Conservation (phyloP, 2,797 vertebrate genomes). For the Phrynocephalus guinanensis region DNA sequence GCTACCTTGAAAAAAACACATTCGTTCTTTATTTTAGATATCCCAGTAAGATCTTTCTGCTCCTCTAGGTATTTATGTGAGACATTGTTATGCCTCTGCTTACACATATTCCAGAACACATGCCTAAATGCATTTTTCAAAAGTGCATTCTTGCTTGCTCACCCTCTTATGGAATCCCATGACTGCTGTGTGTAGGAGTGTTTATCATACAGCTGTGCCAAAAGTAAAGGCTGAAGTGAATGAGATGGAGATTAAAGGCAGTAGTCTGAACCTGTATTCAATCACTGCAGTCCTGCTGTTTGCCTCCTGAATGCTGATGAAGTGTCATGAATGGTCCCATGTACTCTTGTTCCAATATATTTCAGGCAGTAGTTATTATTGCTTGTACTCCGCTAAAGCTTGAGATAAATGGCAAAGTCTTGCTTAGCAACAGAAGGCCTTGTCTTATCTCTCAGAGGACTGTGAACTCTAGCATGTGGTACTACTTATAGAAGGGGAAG, state of each 20-base stretch:
- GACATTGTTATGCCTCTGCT: background rate
- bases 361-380: slow-evolving; percentile 81
- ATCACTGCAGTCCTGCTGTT: slow-evolving; percentile 81
- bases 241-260: slow-evolving; percentile 91
- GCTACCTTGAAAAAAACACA: background rate
- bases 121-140: slow-evolving; percentile 18
- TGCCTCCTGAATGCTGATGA: slow-evolving; percentile 90
- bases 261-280: slow-evolving; percentile 88
- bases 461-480: slow-evolving; percentile 69
- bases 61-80: background rate
- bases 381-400: slow-evolving; percentile 78
- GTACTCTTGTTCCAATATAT: slow-evolving; percentile 81
- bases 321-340: slow-evolving; percentile 88
- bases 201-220: slow-evolving; percentile 90
- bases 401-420: slow-evolving; percentile 77
- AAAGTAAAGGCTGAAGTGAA: slow-evolving; percentile 85
- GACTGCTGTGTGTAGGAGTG: slow-evolving; percentile 77
- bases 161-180: slow-evolving; percentile 66
- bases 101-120: slow-evolving; percentile 32
- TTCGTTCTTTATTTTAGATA: slow-evolving; percentile 3
- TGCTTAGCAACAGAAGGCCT: slow-evolving; percentile 76
- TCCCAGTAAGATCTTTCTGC: background rate
- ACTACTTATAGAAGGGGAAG: slow-evolving; percentile 70
- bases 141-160: slow-evolving; percentile 39
- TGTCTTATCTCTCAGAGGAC: slow-evolving; percentile 67